Base-by-base conservation (phyloP, 2,797 vertebrate genomes). In the Hydrophis major region DNA sequence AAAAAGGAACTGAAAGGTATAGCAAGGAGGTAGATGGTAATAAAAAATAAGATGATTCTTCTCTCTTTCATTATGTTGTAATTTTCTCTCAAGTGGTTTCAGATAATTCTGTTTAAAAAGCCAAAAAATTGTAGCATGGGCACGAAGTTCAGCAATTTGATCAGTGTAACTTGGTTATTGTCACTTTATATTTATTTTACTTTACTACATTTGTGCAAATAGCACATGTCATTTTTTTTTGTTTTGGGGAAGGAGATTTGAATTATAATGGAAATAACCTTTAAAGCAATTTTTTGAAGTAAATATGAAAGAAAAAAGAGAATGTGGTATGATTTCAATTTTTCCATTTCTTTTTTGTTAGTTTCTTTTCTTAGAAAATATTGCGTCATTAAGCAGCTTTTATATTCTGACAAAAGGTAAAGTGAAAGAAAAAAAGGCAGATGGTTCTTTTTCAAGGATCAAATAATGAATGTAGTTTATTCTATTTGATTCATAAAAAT, bases 1-100 rank as follows among this genome's bases (percentile, higher is more conserved):
- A 99, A 97, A 98, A 98, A 96, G 99, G 99, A 91, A 99, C 99
- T 0, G 99, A 99, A 97, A 99, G 99, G 99, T 99, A 96, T 95
- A 96, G 93, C 92, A 66, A 91, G 89, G 96, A 0, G 2, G 91
- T 96, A 61, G 90, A 92, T 91, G 94, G 1, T 27, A 55, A 25
- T 89, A 92, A 90, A 88, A 32, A 3, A 92, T 89, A 37, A 63
- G 89, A 83, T 94, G 32, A 74, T 92, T 87, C 89, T 94, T 86
- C 42, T 87, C n/a, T 27, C 55, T 20, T 22, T 2, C 59, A 86
- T 59, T 32, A 13, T 92, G 87, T 20, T 92, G 57, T 16, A 94
- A 10, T 93, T 96, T 96, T 74, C 27, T 95, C n/a, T 90, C 93
- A 94, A 86, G 4, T 4, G 59, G 57, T 91, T 90, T 94, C 83